A percentile compares a stretch with the other conserved stretches of the same genome.
phyloP scores from a whole-genome alignment of 2,888 invertebrate species.

The Pedicia rivosa region DNA sequence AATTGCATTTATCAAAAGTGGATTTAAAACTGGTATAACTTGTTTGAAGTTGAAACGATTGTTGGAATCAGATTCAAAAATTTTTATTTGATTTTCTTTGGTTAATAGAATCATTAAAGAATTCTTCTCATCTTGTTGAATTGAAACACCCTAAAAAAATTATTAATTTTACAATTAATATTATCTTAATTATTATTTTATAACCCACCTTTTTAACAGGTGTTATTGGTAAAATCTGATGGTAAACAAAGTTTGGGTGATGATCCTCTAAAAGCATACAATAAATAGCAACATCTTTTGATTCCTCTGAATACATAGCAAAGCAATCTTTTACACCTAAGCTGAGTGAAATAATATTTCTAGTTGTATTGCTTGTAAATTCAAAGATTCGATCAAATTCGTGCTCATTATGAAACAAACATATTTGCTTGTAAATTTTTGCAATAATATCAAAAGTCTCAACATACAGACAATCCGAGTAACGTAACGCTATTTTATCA shows the following conservation, averaged over 20 bases:
- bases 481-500: not conserved
- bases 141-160: not conserved
- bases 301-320: not conserved
- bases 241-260: no score
- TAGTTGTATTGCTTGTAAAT: not conserved
- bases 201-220: no score
- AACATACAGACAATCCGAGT: not conserved
- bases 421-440: not conserved
- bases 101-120: not conserved
- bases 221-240: no score
- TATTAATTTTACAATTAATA: no score
- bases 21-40: slow-evolving; percentile 13
- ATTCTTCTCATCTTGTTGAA: not conserved
- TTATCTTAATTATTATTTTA: no score
- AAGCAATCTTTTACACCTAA: not conserved
- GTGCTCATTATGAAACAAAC: not conserved
- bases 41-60: slow-evolving; percentile 10
- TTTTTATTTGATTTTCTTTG: slow-evolving; percentile 12
- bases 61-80: slow-evolving; percentile 12
- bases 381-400: not conserved
- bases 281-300: no score
- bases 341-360: not conserved
- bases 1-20: slow-evolving; percentile 15
- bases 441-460: not conserved
- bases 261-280: no score